These are phyloP conservation scores for Galbula dea DNA, from an alignment of 2,113 vertebrate genomes.

Conservation along the genomic window DNA sequence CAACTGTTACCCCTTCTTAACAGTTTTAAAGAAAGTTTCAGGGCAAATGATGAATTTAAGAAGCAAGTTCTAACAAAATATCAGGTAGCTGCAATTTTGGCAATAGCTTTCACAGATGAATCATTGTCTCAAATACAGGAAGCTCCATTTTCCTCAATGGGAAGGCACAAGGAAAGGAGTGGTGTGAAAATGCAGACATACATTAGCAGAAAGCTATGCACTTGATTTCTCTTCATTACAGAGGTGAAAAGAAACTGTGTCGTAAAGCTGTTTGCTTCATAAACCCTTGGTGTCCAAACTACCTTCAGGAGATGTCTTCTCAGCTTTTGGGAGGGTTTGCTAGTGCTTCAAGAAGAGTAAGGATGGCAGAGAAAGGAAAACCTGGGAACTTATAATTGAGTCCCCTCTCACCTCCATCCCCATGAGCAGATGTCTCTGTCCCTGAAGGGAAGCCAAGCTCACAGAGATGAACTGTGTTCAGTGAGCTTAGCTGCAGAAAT, in stretches of 20 bases:
- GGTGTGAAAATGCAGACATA: not conserved
- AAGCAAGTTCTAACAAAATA: not conserved
- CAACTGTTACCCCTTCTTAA: not conserved
- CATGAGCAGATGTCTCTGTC: not conserved
- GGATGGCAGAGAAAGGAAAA: not conserved
- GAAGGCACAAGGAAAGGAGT: not conserved
- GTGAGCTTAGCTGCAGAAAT: not conserved
- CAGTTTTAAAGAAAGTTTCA: not conserved
- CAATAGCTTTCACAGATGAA: not conserved
- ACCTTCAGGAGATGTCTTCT: not conserved
- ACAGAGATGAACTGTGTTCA: rapidly evolving
- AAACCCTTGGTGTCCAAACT: not conserved
- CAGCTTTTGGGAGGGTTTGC: not conserved
- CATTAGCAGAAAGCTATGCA: not conserved
- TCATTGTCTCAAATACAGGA: not conserved
- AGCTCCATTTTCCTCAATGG: not conserved
- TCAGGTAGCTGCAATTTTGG: not conserved
- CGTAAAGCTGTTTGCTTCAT: not conserved
- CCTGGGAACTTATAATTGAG: not conserved
- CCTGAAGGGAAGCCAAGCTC: not conserved
- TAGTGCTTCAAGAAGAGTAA: not conserved
- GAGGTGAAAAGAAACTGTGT: not conserved
- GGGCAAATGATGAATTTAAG: not conserved
- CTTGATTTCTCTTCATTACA: not conserved
- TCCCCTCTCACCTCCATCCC: rapidly evolving